Percentiles rank a stretch among this genome's conserved stretches.
phyloP scores from a whole-genome alignment of 2,797 vertebrate species.

The Myotis myotis region DNA sequence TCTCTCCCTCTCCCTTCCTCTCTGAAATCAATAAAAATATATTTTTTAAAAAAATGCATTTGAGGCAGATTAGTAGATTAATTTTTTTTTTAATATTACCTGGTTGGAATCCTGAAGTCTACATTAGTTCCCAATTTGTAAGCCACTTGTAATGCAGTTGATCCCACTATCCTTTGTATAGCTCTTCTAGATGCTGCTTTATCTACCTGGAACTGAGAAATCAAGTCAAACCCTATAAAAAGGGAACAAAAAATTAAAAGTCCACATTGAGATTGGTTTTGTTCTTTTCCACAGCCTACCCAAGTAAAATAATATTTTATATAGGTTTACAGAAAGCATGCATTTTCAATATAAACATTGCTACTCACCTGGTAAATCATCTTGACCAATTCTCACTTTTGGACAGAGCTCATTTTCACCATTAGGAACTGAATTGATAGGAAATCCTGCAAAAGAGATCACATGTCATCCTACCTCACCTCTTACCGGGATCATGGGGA shows the following conservation, averaged over 20 bases:
- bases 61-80: background rate
- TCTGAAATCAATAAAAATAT: too few relatives aligned
- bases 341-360: slow-evolving; percentile 1
- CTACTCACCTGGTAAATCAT: slow-evolving; percentile 90
- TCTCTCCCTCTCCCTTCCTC: too few relatives aligned
- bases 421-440: slow-evolving; percentile 85
- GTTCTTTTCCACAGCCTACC: background rate
- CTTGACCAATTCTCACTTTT: slow-evolving; percentile 86
- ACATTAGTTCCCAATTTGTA: slow-evolving; percentile 89
- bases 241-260: slow-evolving; percentile 38
- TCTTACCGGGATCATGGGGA: background rate
- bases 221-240: slow-evolving; percentile 90
- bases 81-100: slow-evolving; percentile 78
- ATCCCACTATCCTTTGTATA: slow-evolving; percentile 87
- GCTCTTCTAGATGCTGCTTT: slow-evolving; percentile 89
- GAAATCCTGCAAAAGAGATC: slow-evolving; percentile 84
- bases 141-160: slow-evolving; percentile 87
- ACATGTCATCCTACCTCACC: background rate
- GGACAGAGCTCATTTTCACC: slow-evolving; percentile 87
- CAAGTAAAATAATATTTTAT: background rate
- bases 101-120: slow-evolving; percentile 93
- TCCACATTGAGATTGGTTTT: slow-evolving; percentile 5
- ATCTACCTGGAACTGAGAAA: slow-evolving; percentile 94
- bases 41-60: background rate
- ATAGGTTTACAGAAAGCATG: background rate